phyloP scores from a whole-genome alignment of 2,797 vertebrate genomes.

The Micrastur ruficollis region DNA sequence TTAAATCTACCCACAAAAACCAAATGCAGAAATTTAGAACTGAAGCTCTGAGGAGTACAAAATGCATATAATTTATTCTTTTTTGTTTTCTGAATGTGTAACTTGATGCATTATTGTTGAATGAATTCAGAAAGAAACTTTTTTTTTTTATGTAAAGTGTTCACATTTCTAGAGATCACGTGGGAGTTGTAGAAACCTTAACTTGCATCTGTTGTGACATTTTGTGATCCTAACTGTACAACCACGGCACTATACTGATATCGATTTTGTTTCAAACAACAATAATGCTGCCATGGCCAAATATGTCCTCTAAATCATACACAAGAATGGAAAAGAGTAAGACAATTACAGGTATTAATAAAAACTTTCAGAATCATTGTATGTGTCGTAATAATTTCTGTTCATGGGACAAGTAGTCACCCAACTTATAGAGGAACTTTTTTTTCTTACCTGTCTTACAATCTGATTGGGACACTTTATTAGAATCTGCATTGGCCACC shows the following conservation, averaged over 20 bases:
- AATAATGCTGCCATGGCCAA: not conserved
- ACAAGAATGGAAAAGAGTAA: not conserved
- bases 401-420: not conserved
- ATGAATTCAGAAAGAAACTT: not conserved
- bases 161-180: not conserved
- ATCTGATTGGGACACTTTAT: constrained; percentile 99
- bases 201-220: not conserved
- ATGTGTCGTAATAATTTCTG: not conserved
- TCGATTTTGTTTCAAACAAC: not conserved
- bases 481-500: constrained; percentile 99
- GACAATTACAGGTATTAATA: not conserved
- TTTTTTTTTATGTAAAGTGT: not conserved
- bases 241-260: not conserved
- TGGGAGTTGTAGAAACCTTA: not conserved
- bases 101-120: not conserved
- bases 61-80: not conserved
- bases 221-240: not conserved
- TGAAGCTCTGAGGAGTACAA: not conserved
- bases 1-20: not conserved
- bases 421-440: not conserved
- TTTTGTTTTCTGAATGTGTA: not conserved
- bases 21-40: not conserved
- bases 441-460: constrained; percentile 88
- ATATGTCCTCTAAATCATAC: not conserved
- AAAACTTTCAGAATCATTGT: not conserved